Base-by-base conservation (phyloP, 2,888 invertebrate species). In the Eulithis prunata region DNA sequence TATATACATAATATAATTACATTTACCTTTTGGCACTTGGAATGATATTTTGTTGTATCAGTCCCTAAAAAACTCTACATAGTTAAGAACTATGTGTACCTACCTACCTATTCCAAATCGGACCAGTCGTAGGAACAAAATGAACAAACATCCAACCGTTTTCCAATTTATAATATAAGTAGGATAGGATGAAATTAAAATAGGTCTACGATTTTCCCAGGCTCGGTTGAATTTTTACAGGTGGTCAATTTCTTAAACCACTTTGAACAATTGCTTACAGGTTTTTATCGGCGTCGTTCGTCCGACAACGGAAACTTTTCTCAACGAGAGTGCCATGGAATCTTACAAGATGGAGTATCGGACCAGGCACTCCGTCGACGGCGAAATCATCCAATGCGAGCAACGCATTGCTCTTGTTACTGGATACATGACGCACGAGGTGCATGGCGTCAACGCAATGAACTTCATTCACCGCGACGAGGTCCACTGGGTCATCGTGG, bases 381-480 rank as follows among this genome's bases (percentile, higher is more conserved):
- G 98, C 0, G 94, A 96, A 70, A 98, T 98, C 66, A 95, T 98
- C 60, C 97, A 96, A 80, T 96, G 96, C 80, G 98, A 98, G 84
- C 97, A 98, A 78, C 95, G 97, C 76, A 97, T 98, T 73, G 96
- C 98, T 0, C 93, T 97, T 56, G 96, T 98, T n/a, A 97, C 97
- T 38, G 98, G 98, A 1, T 97, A 97, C 84, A 95, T 98, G 95
- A 95, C 96, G 0, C 95, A 96, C 69, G 98, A 98, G 89, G 96
- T 98, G 5, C 94, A 95, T n/a, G 98, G 98, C 10, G 89, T 95
- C 69, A 97, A 97, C 72, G 98, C 98, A 0, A 98, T 98, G 89
- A 95, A 95, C 77, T 98, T 96, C 82, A 98, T 98, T 95, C 97
- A 97, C 85, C 94, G 95, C 69, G 97, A 98, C 73, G 98, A 98